Evolutionary conservation across 1,140 invertebrate species (phyloP).

Genomic region (Laupala kohalensis): DNA sequence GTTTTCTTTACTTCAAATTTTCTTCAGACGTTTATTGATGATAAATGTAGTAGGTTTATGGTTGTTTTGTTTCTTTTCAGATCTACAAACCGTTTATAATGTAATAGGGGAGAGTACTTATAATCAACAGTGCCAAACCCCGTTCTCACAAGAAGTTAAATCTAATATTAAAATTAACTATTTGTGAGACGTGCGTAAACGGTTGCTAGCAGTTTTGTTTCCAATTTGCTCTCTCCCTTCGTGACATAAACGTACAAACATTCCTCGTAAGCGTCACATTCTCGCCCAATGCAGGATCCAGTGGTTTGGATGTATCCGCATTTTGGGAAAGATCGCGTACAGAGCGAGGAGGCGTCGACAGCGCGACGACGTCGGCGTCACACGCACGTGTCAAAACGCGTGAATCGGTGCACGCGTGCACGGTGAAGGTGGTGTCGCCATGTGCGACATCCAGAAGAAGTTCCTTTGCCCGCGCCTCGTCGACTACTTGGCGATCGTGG

Average conservation of each 20-base stretch:
- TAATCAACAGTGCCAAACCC: neutral
- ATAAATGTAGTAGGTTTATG: neutral
- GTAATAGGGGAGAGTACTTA: neutral
- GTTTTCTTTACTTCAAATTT: neutral
- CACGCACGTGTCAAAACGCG: too few relatives aligned
- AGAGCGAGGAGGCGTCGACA: too few relatives aligned
- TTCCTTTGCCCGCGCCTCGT: constrained; percentile 69
- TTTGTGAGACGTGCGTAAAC: too few relatives aligned
- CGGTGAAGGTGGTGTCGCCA: neutral
- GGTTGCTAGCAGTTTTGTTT: too few relatives aligned
- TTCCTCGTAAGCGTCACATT: too few relatives aligned
- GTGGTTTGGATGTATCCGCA: neutral
- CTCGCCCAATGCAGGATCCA: neutral
- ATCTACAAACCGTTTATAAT: neutral
- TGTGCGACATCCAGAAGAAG: constrained; percentile 54
- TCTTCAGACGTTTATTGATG: neutral
- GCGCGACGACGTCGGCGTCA: too few relatives aligned
- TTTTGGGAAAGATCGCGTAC: too few relatives aligned
- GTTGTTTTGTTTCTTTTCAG: neutral
- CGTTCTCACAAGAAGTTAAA: neutral
- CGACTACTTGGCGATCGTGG: constrained; percentile 95
- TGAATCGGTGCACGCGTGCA: too few relatives aligned
- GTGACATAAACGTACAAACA: too few relatives aligned
- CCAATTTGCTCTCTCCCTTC: too few relatives aligned
- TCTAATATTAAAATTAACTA: too few relatives aligned